phyloP scores from a whole-genome alignment of 1,140 invertebrate genomes.

The Episyrphus balteatus region DNA sequence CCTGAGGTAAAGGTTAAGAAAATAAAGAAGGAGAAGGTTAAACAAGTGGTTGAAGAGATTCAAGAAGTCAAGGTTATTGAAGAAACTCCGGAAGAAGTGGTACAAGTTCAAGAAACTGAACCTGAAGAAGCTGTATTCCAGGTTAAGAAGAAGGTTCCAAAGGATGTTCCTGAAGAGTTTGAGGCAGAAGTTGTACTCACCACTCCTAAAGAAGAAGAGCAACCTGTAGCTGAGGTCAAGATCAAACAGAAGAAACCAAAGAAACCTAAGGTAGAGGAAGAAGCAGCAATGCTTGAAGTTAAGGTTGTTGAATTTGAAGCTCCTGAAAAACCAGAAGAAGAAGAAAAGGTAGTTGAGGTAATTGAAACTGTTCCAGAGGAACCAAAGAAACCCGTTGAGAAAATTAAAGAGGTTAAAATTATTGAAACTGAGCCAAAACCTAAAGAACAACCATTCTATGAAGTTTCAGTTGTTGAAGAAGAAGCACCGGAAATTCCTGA shows the following conservation, averaged over 20 bases:
- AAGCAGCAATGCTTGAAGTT: slow-evolving; percentile 22
- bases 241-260: slow-evolving; percentile 31
- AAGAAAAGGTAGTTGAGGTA: slow-evolving; percentile 16
- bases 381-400: not conserved
- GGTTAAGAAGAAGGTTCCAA: slow-evolving; percentile 19
- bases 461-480: not conserved
- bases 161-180: slow-evolving; percentile 13
- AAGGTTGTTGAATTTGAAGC: slow-evolving; percentile 16
- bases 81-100: slow-evolving; percentile 1
- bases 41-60: slow-evolving; percentile 1
- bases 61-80: slow-evolving; percentile 2
- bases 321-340: slow-evolving; percentile 6
- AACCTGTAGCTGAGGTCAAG: slow-evolving; percentile 25
- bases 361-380: not conserved
- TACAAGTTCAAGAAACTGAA: slow-evolving; percentile 13
- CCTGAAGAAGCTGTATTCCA: slow-evolving; percentile 20
- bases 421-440: slow-evolving; percentile 10
- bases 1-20: slow-evolving; percentile 4
- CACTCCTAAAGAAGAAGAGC: slow-evolving; percentile 24
- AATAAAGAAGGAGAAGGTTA: slow-evolving; percentile 6
- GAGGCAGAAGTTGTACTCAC: slow-evolving; percentile 20
- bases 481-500: not conserved
- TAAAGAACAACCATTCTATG: not conserved
- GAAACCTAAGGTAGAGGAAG: slow-evolving; percentile 35
- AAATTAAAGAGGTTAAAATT: slow-evolving; percentile 3